phyloP scores from a whole-genome alignment of 2,888 invertebrate species.

The Amblyjoppa proteus region DNA sequence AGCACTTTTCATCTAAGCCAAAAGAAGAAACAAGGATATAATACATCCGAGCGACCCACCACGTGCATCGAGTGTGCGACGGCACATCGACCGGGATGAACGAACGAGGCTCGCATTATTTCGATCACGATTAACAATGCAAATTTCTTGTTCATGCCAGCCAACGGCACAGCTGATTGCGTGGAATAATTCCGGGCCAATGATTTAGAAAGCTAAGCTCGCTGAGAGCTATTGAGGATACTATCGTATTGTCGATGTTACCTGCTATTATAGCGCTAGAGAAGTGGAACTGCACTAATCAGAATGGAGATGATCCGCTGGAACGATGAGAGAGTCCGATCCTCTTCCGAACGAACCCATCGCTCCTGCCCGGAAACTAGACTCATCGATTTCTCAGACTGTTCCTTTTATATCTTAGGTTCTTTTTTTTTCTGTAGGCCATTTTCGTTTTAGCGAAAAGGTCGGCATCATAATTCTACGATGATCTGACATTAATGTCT shows the following conservation, averaged over 20 bases:
- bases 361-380: neutral
- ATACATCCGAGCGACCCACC: slow-evolving; percentile 21
- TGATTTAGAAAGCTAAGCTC: slow-evolving; percentile 79
- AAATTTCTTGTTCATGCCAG: slow-evolving; percentile 71
- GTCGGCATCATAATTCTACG: too few relatives aligned
- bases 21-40: slow-evolving; percentile 37
- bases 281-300: slow-evolving; percentile 3
- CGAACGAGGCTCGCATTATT: slow-evolving; percentile 71
- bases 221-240: slow-evolving; percentile 18
- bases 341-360: neutral
- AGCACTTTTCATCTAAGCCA: slow-evolving; percentile 57
- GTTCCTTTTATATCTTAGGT: neutral
- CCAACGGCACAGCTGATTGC: slow-evolving; percentile 68
- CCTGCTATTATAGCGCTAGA: slow-evolving; percentile 8
- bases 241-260: slow-evolving; percentile 31
- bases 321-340: neutral
- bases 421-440: neutral
- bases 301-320: slow-evolving; percentile 1
- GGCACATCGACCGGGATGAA: slow-evolving; percentile 36
- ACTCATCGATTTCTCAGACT: neutral
- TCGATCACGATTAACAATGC: slow-evolving; percentile 81
- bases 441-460: neutral
- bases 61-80: neutral
- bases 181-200: slow-evolving; percentile 76
- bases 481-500: too few relatives aligned